phyloP scores from a whole-genome alignment of 2,797 vertebrate genomes.

The Cossypha caffra region DNA sequence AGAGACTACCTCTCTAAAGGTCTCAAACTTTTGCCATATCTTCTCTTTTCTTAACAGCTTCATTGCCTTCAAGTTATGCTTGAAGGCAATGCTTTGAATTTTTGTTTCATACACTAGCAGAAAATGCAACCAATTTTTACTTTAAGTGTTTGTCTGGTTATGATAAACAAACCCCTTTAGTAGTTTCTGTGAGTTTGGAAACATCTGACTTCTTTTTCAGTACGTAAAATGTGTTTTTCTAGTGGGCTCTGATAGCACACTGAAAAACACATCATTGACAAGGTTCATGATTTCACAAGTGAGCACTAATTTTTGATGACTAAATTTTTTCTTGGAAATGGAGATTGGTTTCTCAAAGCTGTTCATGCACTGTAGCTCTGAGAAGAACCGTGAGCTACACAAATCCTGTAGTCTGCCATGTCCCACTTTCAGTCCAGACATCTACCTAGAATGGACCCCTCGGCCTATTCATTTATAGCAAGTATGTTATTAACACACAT shows the following conservation, averaged over 20 bases:
- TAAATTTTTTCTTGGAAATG: not conserved
- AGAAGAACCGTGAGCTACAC: not conserved
- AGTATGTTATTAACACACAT: not conserved
- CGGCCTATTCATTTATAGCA: fast-evolving
- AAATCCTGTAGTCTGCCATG: not conserved
- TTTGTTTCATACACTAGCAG: not conserved
- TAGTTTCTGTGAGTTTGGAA: not conserved
- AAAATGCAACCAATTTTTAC: not conserved
- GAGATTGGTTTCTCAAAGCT: not conserved
- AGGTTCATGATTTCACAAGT: not conserved
- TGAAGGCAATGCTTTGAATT: slow-evolving; percentile 5
- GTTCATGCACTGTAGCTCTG: not conserved
- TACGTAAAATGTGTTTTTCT: not conserved
- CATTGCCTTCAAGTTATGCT: not conserved
- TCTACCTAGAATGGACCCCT: not conserved
- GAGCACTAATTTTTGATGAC: not conserved
- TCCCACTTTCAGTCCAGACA: not conserved
- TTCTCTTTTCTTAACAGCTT: not conserved
- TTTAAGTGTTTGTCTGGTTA: not conserved
- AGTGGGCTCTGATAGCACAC: not conserved
- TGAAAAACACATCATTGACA: not conserved
- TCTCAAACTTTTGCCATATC: not conserved
- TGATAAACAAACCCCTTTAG: not conserved
- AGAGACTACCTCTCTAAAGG: not conserved
- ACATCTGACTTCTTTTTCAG: not conserved